A percentile compares a stretch with the other conserved stretches of the same genome.
Evolutionary conservation across 2,888 invertebrate species (phyloP).

Genomic region (Anthophora plumipes): DNA sequence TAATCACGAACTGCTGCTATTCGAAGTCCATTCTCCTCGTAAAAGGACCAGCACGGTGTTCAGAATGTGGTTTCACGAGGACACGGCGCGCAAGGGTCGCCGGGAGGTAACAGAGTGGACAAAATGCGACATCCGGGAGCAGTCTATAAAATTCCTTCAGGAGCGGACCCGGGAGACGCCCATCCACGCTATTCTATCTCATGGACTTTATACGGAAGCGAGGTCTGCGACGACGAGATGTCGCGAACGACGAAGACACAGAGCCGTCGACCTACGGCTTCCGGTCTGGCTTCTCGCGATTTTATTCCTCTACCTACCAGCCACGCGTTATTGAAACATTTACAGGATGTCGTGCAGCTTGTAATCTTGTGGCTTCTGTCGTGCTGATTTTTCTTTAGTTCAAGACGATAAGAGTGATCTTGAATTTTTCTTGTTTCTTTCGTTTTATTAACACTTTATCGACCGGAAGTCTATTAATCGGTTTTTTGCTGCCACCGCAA

Average conservation of each 20-base stretch:
- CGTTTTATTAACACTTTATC: not conserved
- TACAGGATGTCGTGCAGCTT: conserved; percentile 21
- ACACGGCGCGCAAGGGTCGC: conserved; percentile 1
- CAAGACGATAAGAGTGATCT: not conserved
- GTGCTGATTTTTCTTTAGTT: not conserved
- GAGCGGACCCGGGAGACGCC: conserved; percentile 59
- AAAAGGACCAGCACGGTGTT: not conserved
- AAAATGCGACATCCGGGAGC: conserved; percentile 64
- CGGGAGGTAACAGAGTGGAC: conserved; percentile 47
- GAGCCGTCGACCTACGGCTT: conserved; percentile 40
- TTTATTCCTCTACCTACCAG: conserved; percentile 38
- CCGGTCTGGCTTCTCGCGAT: conserved; percentile 45
- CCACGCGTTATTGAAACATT: conserved; percentile 50
- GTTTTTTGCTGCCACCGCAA: no score
- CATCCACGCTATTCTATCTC: conserved; percentile 47
- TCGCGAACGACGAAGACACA: conserved; percentile 42
- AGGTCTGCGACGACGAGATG: conserved; percentile 29
- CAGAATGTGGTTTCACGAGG: conserved; percentile 21
- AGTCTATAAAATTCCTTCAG: conserved; percentile 70
- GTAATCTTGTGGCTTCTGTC: conserved; percentile 6
- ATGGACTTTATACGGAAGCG: conserved; percentile 41
- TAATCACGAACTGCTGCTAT: not conserved
- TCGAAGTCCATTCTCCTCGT: not conserved
- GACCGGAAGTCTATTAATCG: no score
- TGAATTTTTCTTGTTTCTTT: not conserved